Evolutionary conservation across 2,797 vertebrate species (phyloP), one percentile per base, ranked within the genome.

Genomic region (Pipistrellus nathusii): DNA sequence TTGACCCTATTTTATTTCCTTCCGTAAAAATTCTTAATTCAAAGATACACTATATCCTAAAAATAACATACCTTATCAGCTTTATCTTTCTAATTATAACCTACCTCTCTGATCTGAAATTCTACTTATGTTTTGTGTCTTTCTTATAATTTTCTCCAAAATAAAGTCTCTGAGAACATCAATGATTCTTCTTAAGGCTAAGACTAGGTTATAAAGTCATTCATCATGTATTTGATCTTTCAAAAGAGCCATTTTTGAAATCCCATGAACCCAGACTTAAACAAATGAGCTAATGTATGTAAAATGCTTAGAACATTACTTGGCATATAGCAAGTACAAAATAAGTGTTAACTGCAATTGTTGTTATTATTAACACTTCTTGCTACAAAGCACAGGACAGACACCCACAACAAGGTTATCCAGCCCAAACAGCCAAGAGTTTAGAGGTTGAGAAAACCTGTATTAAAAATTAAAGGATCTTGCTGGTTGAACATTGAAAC

Each of bases 211-310:
- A 96, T 83, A 51, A 90, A 96, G 90, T 95, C 85, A 92, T 83
- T 96, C 73, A 93, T 68, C 80, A 82, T 90, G 84, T 89, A 95
- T 95, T 86, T 96, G 92, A 93, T 97, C 90, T 95, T 97, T 94
- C 73, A 80, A 84, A 95, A 95, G 64, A 86, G 71, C 2, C 59
- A 64, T 71, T 88, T 82, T 68, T 72, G 11, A 94, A 95, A 94
- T 86, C 41, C 35, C 51, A 80, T 68, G 59, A 95, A 95, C 30
- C 13, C 8, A 95, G 64, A 69, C 66, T 93, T 82, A 95, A 94
- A 80, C 64, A 91, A 88, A 83, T 90, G 71, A 87, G 64, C 82
- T 95, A 75, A 86, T 35, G n/a, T 73, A 64, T 20, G 1, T 68
- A 92, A 85, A 90, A 93, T 85, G 83, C 78, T 95, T 23, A 90